These are phyloP conservation scores for Philonicus albiceps DNA, from an alignment of 2,888 invertebrate species.

Conservation along the genomic window DNA sequence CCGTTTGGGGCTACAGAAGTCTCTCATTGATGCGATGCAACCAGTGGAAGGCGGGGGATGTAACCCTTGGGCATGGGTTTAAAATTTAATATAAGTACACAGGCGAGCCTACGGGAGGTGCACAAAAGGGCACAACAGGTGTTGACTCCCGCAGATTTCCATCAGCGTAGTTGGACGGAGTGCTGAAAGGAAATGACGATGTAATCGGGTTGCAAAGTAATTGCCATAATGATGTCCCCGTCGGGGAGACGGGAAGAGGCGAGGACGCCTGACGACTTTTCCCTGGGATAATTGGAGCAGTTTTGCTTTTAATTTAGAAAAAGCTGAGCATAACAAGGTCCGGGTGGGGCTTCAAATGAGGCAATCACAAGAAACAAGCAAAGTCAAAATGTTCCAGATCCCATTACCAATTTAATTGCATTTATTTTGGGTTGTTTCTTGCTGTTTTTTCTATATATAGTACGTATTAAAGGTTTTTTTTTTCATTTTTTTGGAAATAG, in stretches of 20 bases:
- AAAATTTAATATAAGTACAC: conserved; percentile 4
- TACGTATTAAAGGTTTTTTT: background rate
- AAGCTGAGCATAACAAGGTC: background rate
- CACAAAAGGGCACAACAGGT: conserved; percentile 11
- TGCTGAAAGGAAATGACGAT: background rate
- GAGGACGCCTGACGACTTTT: background rate
- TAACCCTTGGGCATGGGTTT: background rate
- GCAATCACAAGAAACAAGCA: background rate
- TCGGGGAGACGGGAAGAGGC: background rate
- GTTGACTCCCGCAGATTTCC: background rate
- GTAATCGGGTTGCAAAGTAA: background rate
- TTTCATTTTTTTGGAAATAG: background rate
- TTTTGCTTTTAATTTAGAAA: background rate
- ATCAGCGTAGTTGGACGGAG: background rate
- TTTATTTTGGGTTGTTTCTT: background rate
- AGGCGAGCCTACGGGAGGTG: background rate
- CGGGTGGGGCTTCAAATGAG: background rate
- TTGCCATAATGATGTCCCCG: background rate
- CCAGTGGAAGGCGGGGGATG: background rate
- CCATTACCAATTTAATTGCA: background rate
- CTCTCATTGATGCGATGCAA: background rate
- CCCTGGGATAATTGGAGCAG: background rate
- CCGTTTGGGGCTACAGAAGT: background rate
- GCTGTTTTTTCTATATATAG: background rate
- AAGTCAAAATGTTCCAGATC: background rate